Percentiles rank a stretch among this genome's conserved stretches.
Evolutionary conservation across 2,888 invertebrate genomes (phyloP).

Genomic region (Drosophila planitibia): DNA sequence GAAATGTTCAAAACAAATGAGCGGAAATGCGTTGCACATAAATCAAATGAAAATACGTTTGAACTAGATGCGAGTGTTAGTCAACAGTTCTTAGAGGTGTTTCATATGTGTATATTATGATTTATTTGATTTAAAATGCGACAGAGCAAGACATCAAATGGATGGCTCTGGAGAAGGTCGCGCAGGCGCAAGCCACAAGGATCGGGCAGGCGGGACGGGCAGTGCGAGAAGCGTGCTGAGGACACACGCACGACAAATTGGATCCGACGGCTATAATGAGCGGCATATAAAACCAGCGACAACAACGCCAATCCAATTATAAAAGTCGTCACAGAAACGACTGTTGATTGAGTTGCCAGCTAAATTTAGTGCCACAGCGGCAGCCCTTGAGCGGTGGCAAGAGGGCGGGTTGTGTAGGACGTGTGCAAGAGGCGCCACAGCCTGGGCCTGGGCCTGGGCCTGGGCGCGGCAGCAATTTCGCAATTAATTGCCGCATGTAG

Average conservation of each 20-base stretch:
- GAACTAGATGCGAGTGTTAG: slow-evolving; percentile 18
- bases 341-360: slow-evolving; percentile 76
- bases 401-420: slow-evolving; percentile 6
- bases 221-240: neutral
- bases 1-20: slow-evolving; percentile 44
- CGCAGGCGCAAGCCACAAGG: slow-evolving; percentile 35
- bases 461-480: slow-evolving; percentile 47
- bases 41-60: slow-evolving; percentile 48
- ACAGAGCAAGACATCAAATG: slow-evolving; percentile 48
- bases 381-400: slow-evolving; percentile 4
- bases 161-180: slow-evolving; percentile 8
- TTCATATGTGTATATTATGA: slow-evolving; percentile 49
- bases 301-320: slow-evolving; percentile 67
- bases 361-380: slow-evolving; percentile 55
- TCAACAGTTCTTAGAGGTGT: slow-evolving; percentile 14
- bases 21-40: slow-evolving; percentile 46
- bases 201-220: neutral
- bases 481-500: slow-evolving; percentile 69
- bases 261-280: slow-evolving; percentile 45
- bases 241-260: slow-evolving; percentile 45
- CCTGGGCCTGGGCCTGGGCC: slow-evolving; percentile 19
- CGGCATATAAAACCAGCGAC: slow-evolving; percentile 35
- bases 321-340: slow-evolving; percentile 67
- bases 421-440: slow-evolving; percentile 45
- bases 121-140: slow-evolving; percentile 68